Conservation (phyloP, 2,113 vertebrate species). For the Takifugu flavidus region DNA sequence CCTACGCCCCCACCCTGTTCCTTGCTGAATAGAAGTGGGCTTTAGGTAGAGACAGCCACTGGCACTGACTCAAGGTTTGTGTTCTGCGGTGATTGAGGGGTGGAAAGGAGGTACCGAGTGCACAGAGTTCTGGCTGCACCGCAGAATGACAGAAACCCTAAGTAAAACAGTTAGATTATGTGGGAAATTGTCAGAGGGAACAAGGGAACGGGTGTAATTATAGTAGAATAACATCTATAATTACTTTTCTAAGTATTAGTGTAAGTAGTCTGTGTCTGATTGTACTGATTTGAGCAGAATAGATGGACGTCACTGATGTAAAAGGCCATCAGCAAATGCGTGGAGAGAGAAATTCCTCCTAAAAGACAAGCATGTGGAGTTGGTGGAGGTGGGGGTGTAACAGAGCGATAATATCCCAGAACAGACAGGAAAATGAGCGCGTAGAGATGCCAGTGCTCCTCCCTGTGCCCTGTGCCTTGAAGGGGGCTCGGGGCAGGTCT, state of each 20-base stretch:
- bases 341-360: slow-evolving; percentile 5
- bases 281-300: too few relatives aligned
- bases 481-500: slow-evolving; percentile 63
- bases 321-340: slow-evolving; percentile 45
- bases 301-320: too few relatives aligned
- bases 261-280: too few relatives aligned
- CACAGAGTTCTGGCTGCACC: slow-evolving; percentile 17
- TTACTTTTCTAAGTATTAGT: too few relatives aligned
- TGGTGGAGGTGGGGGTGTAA: slow-evolving; percentile 11
- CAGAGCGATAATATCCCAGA: slow-evolving; percentile 50
- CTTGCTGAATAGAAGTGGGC: slow-evolving; percentile 65
- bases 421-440: slow-evolving; percentile 45
- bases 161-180: slow-evolving; percentile 1
- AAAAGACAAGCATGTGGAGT: slow-evolving; percentile 4
- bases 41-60: slow-evolving; percentile 64
- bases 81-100: slow-evolving; percentile 36
- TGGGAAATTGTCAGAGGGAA: slow-evolving; percentile 2
- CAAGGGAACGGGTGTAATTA: neutral
- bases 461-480: slow-evolving; percentile 60
- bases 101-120: slow-evolving; percentile 32
- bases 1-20: slow-evolving; percentile 66
- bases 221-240: too few relatives aligned
- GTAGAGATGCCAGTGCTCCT: slow-evolving; percentile 42
- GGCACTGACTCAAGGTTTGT: slow-evolving; percentile 53
- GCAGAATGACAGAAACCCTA: slow-evolving; percentile 6